Evolutionary conservation across 1,140 invertebrate species (phyloP), one percentile per base, ranked within the genome.

Genomic region (Drosophila lacteicornis): DNA sequence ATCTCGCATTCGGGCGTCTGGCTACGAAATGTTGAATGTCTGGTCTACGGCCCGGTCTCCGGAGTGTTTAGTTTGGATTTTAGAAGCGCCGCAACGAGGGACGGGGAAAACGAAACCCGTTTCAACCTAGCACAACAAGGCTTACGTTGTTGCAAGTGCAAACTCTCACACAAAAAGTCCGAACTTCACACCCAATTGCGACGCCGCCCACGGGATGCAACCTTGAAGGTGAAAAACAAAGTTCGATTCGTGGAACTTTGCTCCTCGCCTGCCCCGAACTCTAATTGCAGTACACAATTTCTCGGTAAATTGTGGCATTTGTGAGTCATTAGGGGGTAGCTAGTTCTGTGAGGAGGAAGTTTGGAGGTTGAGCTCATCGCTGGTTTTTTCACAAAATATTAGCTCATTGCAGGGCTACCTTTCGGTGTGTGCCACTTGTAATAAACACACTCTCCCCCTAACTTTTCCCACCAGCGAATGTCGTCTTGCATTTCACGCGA

Each of bases 161-260:
- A 69, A 38, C 22, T 63, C 59, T 55, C 40, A 38, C 15, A 69
- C 30, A 25, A 22, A 70, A 59, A 47, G 33, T 15, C 33, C 42
- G 55, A 71, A 73, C 45, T 68, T 53, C 66, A 61, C 58, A 80
- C 19, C 51, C 43, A 45, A 67, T 38, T 51, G 40, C 51, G 13
- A 15, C 40, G 36, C 12, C 58, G 27, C 56, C 59, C 62, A 63
- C 62, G 47, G 40, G 50, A 86, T 40, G 55, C 33, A 76, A 75
- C 84, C 85, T 90, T 90, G 69, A 84, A 79, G 73, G 68, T 53
- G 68, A 61, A 82, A 86, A 70, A 71, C 80, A 86, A 85, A 82
- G 81, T 82, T 73, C 69, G 51, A 71, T 70, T 69, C 56, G 65
- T 11, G 25, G 38, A 56, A 77, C 45, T 67, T 71, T 65, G 56